Conservation (phyloP, 2,797 vertebrate genomes). For the Rhynchonycteris naso region DNA sequence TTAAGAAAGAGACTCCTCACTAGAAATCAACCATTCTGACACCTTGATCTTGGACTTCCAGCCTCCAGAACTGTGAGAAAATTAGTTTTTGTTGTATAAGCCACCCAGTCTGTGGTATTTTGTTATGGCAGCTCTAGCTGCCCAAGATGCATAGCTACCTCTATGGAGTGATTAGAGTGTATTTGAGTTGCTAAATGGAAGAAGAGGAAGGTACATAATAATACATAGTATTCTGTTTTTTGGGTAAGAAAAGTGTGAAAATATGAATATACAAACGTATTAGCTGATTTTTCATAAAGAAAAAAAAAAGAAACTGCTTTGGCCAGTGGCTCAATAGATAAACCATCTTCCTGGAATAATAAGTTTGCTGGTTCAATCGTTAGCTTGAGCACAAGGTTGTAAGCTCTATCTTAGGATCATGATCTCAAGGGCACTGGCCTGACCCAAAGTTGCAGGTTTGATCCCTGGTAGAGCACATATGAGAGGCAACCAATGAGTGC, state of each 20-base stretch:
- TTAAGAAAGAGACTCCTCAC: not conserved
- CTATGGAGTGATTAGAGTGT: not conserved
- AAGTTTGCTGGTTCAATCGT: too few species aligned
- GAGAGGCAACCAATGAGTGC: too few species aligned
- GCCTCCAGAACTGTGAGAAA: not conserved
- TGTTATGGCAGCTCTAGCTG: not conserved
- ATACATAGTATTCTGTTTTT: not conserved
- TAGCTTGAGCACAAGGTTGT: too few species aligned
- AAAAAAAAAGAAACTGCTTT: not conserved
- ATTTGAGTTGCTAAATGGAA: not conserved
- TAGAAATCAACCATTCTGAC: not conserved
- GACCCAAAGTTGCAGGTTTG: too few species aligned
- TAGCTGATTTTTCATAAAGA: not conserved
- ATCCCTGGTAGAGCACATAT: too few species aligned
- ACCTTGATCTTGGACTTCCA: not conserved
- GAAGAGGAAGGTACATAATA: not conserved
- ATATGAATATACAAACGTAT: not conserved
- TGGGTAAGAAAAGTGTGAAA: not conserved
- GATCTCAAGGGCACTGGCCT: too few species aligned
- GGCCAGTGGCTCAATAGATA: too few species aligned
- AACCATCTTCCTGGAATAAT: too few species aligned
- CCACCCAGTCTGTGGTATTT: not conserved
- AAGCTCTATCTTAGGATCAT: too few species aligned
- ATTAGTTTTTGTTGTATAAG: not conserved
- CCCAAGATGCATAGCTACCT: not conserved